Evolutionary conservation across 2,888 invertebrate genomes (phyloP), one percentile per base, ranked within the genome.

Genomic region (Megastigmus dorsalis): DNA sequence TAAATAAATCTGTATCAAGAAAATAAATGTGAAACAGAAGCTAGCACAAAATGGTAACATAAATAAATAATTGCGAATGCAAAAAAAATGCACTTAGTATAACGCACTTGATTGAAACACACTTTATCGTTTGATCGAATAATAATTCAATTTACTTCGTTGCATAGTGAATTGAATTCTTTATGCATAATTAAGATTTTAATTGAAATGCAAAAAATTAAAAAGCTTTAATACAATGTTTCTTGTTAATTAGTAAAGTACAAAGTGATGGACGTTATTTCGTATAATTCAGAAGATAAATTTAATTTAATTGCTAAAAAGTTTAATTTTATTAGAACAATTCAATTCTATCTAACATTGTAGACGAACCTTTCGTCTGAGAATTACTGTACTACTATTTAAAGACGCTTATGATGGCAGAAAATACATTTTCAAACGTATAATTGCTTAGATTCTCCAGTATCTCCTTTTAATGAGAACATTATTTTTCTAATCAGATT

Each of bases 171-270:
- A 41, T 28, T 36, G 26, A 62, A 70, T 62, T n/a, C n/a, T n/a
- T 52, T 43, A 28, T 54, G 45, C 60, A 18, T 54, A 62, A 70
- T 70, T 52, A 23, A 70, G 70, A 62, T 60, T 70, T 70, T 54
- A 62, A 70, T 70, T 54, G 26, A 52, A 69, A 41, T 20, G 30
- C 13, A 50, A 18, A 50, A 50, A 45, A 68, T 69, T 60, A 70
- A 70, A 54, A 70, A 70, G 30, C 38, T 30, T 26, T 33, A 33
- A 23, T 9, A 23, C 1, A 30, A n/a, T 4, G n/a, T 7, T 23
- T 38, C 38, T 57, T 54, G 52, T 54, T 54, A 66, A 54, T 43
- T 41, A 30, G 30, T 6, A 20, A 28, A 38, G n/a, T 26, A 15
- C 28, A 7, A 30, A 43, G 23, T 36, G 20, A 23, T n/a, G n/a